A percentile compares a stretch with the other conserved stretches of the same genome.
phyloP scores from a whole-genome alignment of 2,888 invertebrate species.

The Pseudolycoriella hygida region DNA sequence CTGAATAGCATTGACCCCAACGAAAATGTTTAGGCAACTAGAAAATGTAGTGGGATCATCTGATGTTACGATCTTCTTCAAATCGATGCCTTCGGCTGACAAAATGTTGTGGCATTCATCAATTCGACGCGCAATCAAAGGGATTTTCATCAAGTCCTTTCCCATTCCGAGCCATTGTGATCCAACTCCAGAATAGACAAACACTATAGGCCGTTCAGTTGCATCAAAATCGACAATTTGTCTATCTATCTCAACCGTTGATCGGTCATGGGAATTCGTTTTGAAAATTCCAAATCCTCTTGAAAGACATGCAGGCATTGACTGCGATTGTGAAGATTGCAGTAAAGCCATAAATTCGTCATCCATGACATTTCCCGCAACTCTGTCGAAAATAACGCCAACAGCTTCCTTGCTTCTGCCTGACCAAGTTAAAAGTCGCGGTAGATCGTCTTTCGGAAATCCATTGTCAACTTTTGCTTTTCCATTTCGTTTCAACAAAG shows the following conservation, averaged over 20 bases:
- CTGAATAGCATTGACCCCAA: slow-evolving; percentile 56
- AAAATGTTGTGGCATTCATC: slow-evolving; percentile 42
- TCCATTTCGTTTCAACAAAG: slow-evolving; percentile 25
- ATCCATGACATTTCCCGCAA: slow-evolving; percentile 42
- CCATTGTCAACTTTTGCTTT: slow-evolving; percentile 29
- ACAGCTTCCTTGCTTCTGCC: slow-evolving; percentile 68
- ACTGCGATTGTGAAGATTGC: slow-evolving; percentile 56
- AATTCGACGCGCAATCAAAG: slow-evolving; percentile 48
- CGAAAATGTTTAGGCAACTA: slow-evolving; percentile 51
- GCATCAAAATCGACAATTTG: slow-evolving; percentile 17
- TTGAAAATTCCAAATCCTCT: slow-evolving; percentile 45
- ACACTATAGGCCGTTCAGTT: slow-evolving; percentile 2
- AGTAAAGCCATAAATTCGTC: slow-evolving; percentile 40
- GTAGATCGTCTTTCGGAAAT: slow-evolving; percentile 54
- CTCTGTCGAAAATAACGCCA: slow-evolving; percentile 40
- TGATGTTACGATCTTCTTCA: slow-evolving; percentile 42
- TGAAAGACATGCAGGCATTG: too few species aligned
- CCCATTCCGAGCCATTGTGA: slow-evolving; percentile 74
- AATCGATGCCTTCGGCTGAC: slow-evolving; percentile 42
- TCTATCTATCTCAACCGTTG: slow-evolving; percentile 26
- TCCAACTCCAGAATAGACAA: slow-evolving; percentile 70
- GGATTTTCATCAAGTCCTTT: slow-evolving; percentile 45
- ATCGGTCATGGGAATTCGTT: slow-evolving; percentile 29
- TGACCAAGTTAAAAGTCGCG: slow-evolving; percentile 54
- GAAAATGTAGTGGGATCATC: slow-evolving; percentile 44